These are phyloP conservation scores for Achatina immaculata DNA, from an alignment of 1,140 invertebrate species.

Conservation along the genomic window DNA sequence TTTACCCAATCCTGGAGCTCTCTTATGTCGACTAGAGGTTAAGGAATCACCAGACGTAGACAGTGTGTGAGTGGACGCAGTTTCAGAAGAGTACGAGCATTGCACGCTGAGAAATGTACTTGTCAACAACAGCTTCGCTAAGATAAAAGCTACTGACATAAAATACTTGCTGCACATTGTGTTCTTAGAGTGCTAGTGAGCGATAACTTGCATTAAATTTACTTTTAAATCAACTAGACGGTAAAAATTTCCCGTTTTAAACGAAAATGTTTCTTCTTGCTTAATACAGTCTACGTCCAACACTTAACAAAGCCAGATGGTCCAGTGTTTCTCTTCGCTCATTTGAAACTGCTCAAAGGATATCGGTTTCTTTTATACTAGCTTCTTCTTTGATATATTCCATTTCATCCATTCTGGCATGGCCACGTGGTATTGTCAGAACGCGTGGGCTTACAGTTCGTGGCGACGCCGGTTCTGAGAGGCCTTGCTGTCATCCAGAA, in stretches of 20 bases:
- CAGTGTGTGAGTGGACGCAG: neutral
- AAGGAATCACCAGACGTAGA: neutral
- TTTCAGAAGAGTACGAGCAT: neutral
- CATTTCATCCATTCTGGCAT: neutral
- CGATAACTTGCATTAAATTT: too few species aligned
- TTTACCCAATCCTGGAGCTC: conserved; percentile 28
- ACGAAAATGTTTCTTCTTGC: too few species aligned
- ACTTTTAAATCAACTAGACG: too few species aligned
- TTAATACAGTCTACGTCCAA: too few species aligned
- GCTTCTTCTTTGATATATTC: neutral
- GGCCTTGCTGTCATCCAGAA: neutral
- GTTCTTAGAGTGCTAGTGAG: too few species aligned
- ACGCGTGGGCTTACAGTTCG: too few species aligned
- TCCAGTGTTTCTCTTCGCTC: too few species aligned
- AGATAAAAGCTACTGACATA: too few species aligned
- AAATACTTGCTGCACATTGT: too few species aligned
- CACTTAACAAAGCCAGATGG: too few species aligned
- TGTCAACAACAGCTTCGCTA: neutral
- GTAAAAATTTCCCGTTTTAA: too few species aligned
- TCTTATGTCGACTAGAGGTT: neutral
- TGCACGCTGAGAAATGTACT: neutral
- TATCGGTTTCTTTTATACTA: neutral
- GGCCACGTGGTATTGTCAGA: neutral
- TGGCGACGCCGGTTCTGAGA: neutral
- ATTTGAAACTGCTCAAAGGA: too few species aligned